Conservation (phyloP, 1,140 invertebrate genomes). For the Rhopalosiphum padi region DNA sequence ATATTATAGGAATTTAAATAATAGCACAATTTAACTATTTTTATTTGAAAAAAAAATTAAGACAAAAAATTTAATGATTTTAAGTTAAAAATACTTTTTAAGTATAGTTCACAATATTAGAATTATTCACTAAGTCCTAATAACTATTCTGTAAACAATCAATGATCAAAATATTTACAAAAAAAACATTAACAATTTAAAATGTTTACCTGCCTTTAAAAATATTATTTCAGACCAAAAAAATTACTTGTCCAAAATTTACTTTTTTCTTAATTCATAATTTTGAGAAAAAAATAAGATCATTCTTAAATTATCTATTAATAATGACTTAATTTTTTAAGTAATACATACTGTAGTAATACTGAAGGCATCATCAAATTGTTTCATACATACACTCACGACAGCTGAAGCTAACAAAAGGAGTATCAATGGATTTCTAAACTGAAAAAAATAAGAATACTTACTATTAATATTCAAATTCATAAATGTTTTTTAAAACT, state of each 20-base stretch:
- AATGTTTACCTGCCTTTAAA: too few relatives aligned
- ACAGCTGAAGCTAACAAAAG: constrained; percentile 93
- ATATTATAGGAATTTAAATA: not conserved
- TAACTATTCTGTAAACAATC: too few relatives aligned
- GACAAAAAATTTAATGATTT: too few relatives aligned
- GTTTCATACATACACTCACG: constrained; percentile 94
- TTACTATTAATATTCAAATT: not conserved
- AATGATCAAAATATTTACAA: too few relatives aligned
- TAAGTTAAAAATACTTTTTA: too few relatives aligned
- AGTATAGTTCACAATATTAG: too few relatives aligned
- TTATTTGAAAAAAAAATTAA: not conserved
- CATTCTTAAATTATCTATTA: not conserved
- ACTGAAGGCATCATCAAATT: constrained; percentile 98
- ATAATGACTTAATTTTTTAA: constrained; percentile 20
- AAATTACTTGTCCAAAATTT: not conserved
- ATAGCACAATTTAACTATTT: not conserved
- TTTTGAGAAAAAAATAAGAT: not conserved
- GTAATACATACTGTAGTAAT: constrained; percentile 90
- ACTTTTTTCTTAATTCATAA: not conserved
- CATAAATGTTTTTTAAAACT: not conserved
- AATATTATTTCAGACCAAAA: not conserved
- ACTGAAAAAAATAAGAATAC: constrained; percentile 68
- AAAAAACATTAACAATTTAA: too few relatives aligned
- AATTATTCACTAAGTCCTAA: too few relatives aligned
- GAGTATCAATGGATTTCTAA: constrained; percentile 97